A percentile compares a stretch with the other conserved stretches of the same genome.
Conservation (phyloP, 2,113 vertebrate species). For the Pterocles burchelli region DNA sequence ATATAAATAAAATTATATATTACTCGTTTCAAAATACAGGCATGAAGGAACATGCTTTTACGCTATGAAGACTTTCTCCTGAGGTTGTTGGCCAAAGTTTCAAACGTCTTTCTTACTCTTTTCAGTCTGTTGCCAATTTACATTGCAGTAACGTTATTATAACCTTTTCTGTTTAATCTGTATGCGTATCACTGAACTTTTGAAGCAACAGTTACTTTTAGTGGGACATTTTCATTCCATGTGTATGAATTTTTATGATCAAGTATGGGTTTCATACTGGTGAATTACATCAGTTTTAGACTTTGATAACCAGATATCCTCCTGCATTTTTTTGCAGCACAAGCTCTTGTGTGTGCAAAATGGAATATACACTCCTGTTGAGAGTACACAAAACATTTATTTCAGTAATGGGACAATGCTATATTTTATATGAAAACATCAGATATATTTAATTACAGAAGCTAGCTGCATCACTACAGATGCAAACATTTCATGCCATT, state of each 20-base stretch:
- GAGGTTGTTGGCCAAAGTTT: conserved; percentile 67
- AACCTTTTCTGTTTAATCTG: conserved; percentile 64
- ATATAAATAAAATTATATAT: conserved; percentile 35
- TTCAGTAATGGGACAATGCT: conserved; percentile 30
- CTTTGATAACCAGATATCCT: conserved; percentile 17
- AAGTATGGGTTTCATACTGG: conserved; percentile 31
- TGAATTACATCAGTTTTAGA: conserved; percentile 11
- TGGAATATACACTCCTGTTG: conserved; percentile 48
- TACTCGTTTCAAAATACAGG: conserved; percentile 69
- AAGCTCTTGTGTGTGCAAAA: conserved; percentile 57
- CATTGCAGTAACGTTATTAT: conserved; percentile 39
- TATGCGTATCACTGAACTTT: conserved; percentile 60
- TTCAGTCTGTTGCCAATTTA: conserved; percentile 57
- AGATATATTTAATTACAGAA: conserved; percentile 51
- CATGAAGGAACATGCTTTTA: conserved; percentile 75
- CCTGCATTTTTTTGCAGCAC: conserved; percentile 55
- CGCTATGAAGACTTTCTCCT: conserved; percentile 67
- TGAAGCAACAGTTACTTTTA: conserved; percentile 62
- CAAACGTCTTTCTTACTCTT: conserved; percentile 41
- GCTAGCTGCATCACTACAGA: conserved; percentile 35
- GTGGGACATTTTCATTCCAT: conserved; percentile 69
- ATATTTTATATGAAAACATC: conserved; percentile 52
- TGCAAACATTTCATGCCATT: conserved; percentile 58
- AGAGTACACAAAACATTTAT: conserved; percentile 39
- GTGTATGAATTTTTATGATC: conserved; percentile 45